A percentile compares a stretch with the other conserved stretches of the same genome.
These are phyloP conservation scores for Phlogophora meticulosa DNA, from an alignment of 2,888 invertebrate genomes.

Conservation along the genomic window DNA sequence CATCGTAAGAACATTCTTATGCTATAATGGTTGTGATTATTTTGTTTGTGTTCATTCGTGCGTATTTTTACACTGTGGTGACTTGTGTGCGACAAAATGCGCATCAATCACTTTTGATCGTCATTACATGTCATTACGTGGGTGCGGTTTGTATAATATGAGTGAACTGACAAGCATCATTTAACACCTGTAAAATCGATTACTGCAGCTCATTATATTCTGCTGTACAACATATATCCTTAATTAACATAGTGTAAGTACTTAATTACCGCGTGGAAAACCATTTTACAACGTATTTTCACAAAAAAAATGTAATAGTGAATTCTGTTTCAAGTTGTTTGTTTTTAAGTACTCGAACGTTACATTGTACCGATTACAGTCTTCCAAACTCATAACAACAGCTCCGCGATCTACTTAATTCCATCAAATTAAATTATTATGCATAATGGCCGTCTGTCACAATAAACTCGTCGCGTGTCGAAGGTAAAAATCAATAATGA, in stretches of 20 bases:
- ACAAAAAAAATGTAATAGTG: conserved; percentile 3
- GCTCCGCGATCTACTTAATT: conserved; percentile 7
- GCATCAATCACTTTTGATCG: conserved; percentile 45
- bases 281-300: background rate
- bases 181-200: conserved; percentile 49
- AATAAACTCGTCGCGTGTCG: conserved; percentile 49
- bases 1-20: conserved; percentile 37
- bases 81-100: conserved; percentile 11
- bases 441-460: conserved; percentile 19
- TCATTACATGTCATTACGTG: conserved; percentile 41
- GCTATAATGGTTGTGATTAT: conserved; percentile 22
- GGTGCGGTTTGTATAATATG: conserved; percentile 23
- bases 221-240: background rate
- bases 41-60: conserved; percentile 29
- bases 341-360: background rate
- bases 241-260: conserved; percentile 25
- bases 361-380: background rate
- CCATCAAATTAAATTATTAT: conserved; percentile 28
- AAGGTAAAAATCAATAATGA: conserved; percentile 72
- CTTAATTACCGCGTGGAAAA: conserved; percentile 4
- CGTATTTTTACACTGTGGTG: conserved; percentile 21
- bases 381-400: conserved; percentile 1
- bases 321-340: too few species aligned
- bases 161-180: conserved; percentile 43
- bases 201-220: conserved; percentile 36